Percentiles rank a stretch among this genome's conserved stretches.
These are phyloP conservation scores for Spinus olivaceus DNA, from an alignment of 2,797 vertebrate species.

Conservation along the genomic window DNA sequence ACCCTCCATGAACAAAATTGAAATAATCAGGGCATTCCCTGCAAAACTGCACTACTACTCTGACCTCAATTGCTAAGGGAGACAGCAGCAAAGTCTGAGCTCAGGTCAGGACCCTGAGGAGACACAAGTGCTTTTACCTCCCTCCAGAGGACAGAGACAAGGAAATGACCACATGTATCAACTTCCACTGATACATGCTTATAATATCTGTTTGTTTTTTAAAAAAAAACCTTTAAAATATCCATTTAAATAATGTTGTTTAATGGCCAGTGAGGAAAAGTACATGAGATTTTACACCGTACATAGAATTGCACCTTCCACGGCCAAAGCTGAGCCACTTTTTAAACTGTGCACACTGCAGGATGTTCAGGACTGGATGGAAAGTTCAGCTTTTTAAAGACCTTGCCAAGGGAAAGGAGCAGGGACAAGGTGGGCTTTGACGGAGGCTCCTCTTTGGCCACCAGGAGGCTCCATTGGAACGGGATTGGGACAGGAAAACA, in stretches of 20 bases:
- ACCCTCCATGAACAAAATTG: not conserved
- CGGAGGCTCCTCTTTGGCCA: not conserved
- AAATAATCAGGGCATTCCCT: not conserved
- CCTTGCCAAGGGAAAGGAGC: not conserved
- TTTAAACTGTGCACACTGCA: not conserved
- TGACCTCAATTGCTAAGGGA: not conserved
- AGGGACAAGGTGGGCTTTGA: not conserved
- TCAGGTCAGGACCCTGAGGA: not conserved
- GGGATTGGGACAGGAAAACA: not conserved
- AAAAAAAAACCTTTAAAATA: not conserved
- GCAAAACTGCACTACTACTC: not conserved
- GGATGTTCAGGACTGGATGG: not conserved
- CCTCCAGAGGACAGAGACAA: not conserved
- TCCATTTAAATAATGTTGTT: not conserved
- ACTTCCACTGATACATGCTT: not conserved
- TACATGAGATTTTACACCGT: not conserved
- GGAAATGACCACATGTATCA: not conserved
- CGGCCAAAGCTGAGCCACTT: not conserved
- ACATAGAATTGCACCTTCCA: not conserved
- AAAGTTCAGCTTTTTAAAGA: not conserved
- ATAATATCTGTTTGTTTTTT: not conserved
- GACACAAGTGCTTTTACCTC: not conserved
- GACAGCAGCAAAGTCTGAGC: not conserved
- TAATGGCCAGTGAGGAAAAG: not conserved
- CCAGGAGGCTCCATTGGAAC: constrained; percentile 14